A percentile compares a stretch with the other conserved stretches of the same genome.
Conservation (phyloP, 2,888 invertebrate genomes). For the Thereva unica region DNA sequence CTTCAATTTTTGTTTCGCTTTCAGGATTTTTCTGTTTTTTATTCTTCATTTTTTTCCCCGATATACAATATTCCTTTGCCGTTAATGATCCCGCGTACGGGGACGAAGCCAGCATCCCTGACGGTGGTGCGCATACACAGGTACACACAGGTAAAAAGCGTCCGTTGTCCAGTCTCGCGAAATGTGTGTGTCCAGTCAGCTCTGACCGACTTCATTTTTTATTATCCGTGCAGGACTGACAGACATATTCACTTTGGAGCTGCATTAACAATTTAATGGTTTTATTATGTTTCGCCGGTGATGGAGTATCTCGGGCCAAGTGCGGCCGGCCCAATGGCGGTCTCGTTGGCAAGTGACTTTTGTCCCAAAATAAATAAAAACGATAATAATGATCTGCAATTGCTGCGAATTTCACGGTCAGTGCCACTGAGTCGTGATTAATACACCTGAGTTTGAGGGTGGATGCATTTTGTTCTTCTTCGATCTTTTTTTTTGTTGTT, state of each 20-base stretch:
- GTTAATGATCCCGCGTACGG: conserved; percentile 26
- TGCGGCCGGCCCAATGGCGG: conserved; percentile 2
- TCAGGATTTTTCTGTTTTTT: conserved; percentile 17
- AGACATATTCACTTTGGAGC: conserved; percentile 46
- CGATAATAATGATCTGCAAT: too few relatives aligned
- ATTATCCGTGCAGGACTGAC: conserved; percentile 43
- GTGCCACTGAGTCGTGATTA: too few relatives aligned
- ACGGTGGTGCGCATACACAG: conserved; percentile 34
- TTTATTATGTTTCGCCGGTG: conserved; percentile 45
- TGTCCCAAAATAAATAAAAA: too few relatives aligned
- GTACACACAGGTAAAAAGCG: conserved; percentile 34
- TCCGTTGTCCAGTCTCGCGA: conserved; percentile 27
- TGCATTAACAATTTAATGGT: conserved; percentile 47
- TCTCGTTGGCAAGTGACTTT: not conserved
- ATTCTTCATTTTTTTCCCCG: too few relatives aligned
- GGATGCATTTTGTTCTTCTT: too few relatives aligned
- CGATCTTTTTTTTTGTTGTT: too few relatives aligned
- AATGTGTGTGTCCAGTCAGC: conserved; percentile 37
- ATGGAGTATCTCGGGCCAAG: conserved; percentile 36
- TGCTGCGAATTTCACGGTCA: too few relatives aligned
- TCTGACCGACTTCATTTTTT: conserved; percentile 39
- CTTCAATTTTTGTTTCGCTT: conserved; percentile 33
- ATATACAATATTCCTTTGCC: conserved; percentile 17
- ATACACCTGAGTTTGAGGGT: too few relatives aligned
- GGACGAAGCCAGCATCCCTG: conserved; percentile 29